Evolutionary conservation across 64 coral and sea anemone species (phyloP).

Genomic region (Stichodactyla mertensii): DNA sequence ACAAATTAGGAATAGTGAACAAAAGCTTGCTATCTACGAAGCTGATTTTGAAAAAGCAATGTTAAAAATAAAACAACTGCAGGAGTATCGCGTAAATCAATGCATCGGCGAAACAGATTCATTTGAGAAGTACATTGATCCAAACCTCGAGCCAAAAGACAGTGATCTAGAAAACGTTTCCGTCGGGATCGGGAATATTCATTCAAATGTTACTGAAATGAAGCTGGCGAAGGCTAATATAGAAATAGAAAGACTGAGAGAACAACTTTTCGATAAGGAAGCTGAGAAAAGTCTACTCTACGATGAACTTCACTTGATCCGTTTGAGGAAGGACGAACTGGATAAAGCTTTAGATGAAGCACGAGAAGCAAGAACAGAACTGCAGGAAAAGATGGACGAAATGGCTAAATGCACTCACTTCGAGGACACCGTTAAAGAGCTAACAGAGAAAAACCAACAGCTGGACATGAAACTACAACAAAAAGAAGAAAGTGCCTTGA

Average conservation of each 20-base stretch:
- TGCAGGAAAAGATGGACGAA: slow-evolving; percentile 16
- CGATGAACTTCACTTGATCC: slow-evolving; percentile 21
- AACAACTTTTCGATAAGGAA: slow-evolving; percentile 30
- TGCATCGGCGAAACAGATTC: background rate
- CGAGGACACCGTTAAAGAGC: slow-evolving; percentile 24
- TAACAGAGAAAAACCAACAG: slow-evolving; percentile 24
- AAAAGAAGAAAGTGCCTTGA: slow-evolving; percentile 3
- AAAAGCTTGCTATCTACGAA: slow-evolving; percentile 44
- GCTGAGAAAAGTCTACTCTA: slow-evolving; percentile 15
- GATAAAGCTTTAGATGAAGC: slow-evolving; percentile 31
- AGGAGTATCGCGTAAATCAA: background rate
- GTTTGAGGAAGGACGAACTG: slow-evolving; percentile 13
- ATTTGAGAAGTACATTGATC: background rate
- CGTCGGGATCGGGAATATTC: background rate
- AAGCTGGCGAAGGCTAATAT: background rate
- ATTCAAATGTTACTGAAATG: background rate
- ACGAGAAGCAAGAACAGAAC: slow-evolving; percentile 16
- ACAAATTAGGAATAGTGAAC: slow-evolving; percentile 36
- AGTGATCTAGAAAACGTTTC: background rate
- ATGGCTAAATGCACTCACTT: slow-evolving; percentile 1
- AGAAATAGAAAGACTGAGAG: slow-evolving; percentile 9
- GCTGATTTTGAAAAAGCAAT: slow-evolving; percentile 42
- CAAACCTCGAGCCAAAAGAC: background rate
- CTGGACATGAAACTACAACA: slow-evolving; percentile 2
- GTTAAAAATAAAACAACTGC: slow-evolving; percentile 18